Evolutionary conservation across 2,888 invertebrate species (phyloP), one percentile per base, ranked within the genome.

Genomic region (Salticus scenicus): DNA sequence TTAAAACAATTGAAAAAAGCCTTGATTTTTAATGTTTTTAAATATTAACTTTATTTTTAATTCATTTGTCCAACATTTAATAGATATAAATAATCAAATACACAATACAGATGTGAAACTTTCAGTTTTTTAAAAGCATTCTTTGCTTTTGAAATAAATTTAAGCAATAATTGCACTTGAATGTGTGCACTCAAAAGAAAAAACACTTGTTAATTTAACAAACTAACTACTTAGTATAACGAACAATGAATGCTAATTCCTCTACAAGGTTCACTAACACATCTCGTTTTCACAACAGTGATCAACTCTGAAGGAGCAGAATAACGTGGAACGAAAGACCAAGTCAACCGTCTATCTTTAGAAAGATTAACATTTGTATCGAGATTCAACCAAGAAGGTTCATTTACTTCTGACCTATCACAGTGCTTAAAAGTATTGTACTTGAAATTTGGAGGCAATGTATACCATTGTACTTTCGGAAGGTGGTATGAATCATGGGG

Each of bases 231-330:
- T 47, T 47, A 47, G n/a, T 64, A 30, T 14, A 78, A 17, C 24
- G 73, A 69, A 69, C 66, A 80, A 33, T 73, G 47, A n/a, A 80
- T 20, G 33, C 69, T 73, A 27, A 74, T 41, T 37, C 70, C 41
- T 17, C 41, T 41, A 63, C 69, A 77, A 8, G 83, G 83, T 63
- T 84, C 83, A 73, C 83, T 84, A 27, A 30, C 37, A 30, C 83
- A 84, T 31, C 83, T 72, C 12, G 83, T 67, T 73, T 84, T 84
- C 2, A 84, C 37, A 31, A 69, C 73, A 7, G 77, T 73, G 27
- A 67, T 20, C 41, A 84, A 20, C 57, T 78, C 76, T 17, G 83
- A 73, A n/a, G 33, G 64, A 30, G 69, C 17, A 67, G 72, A 28
- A 69, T 71, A 57, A 33, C 14, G 47, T 20, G 47, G 66, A 24